Base-by-base conservation (phyloP, 2,113 vertebrate species). In the Nestor notabilis region DNA sequence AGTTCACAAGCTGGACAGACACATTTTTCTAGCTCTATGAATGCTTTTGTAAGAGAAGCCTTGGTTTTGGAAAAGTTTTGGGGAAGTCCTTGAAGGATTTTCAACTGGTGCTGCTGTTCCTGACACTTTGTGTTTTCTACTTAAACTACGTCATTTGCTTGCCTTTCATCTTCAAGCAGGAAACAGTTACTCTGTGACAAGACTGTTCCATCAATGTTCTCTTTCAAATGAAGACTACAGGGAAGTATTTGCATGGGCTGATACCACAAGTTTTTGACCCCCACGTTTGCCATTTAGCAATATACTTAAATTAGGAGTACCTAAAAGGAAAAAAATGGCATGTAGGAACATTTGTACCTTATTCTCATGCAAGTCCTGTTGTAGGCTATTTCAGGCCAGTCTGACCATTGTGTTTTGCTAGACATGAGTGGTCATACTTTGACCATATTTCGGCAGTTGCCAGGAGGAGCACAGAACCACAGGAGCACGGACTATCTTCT, bases 101-200 rank as follows among this genome's bases (percentile, higher is more conserved):
- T 17, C 7, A 31, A 0, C 13, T 3, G 1, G 4, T 60, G 49
- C 23, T 78, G 11, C 29, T 65, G 11, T 23, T 77, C 7, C 5
- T 66, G 55, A 49, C 25, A n/a, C 18, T 69, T 77, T 49, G 6
- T 41, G 39, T 65, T 74, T 87, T 64, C 56, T 76, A 7, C 50
- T 72, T 65, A 44, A 1, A 21, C 9, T 41, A 2, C 12, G 29
- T 75, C 17, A 60, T 65, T 84, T 79, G 7, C 33, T 70, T 75
- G 35, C 18, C 17, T 27, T 72, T 82, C 2, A 2, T 68, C 61
- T 77, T 66, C 47, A 78, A 66, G 13, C 20, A 86, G 55, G 70
- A 88, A 90, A n/a, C 5, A 61, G 50, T 63, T 86, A 68, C 18
- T 47, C 20, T 41, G 29, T 79, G 25, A 37, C 50, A 81, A 33